Evolutionary conservation across 1,140 invertebrate species (phyloP).

Genomic region (Drosophila orena): DNA sequence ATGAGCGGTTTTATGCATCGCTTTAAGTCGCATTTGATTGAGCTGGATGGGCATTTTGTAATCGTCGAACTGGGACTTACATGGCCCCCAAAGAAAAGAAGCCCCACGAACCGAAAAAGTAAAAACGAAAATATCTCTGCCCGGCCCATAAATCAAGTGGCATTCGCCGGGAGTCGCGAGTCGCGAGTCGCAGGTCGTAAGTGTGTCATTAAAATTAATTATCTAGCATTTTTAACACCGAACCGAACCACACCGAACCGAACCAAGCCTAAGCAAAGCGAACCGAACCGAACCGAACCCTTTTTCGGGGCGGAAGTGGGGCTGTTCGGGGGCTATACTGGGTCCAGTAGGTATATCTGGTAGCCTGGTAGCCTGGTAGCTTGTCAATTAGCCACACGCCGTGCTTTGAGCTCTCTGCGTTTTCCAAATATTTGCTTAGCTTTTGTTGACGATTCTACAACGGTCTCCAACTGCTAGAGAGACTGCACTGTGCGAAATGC

Average conservation of each 20-base stretch:
- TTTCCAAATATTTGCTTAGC: constrained; percentile 75
- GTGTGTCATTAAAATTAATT: constrained; percentile 82
- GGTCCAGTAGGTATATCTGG: background rate
- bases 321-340: too few relatives aligned
- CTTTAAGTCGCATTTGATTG: constrained; percentile 60
- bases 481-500: background rate
- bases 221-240: constrained; percentile 74
- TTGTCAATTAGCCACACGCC: constrained; percentile 73
- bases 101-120: background rate
- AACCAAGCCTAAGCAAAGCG: too few relatives aligned
- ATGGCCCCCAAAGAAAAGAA: constrained; percentile 21
- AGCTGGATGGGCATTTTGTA: constrained; percentile 63
- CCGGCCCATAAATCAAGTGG: constrained; percentile 71
- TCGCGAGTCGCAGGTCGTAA: constrained; percentile 43
- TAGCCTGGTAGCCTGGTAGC: constrained; percentile 11
- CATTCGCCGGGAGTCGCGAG: constrained; percentile 59
- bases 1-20: constrained; percentile 77
- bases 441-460: constrained; percentile 60
- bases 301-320: constrained; percentile 20
- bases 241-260: constrained; percentile 7
- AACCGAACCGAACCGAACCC: constrained; percentile 3
- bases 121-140: constrained; percentile 18
- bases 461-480: background rate
- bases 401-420: constrained; percentile 49
- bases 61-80: constrained; percentile 57